Conservation (phyloP, 1,140 invertebrate genomes). For the Schmidtea mediterranea region DNA sequence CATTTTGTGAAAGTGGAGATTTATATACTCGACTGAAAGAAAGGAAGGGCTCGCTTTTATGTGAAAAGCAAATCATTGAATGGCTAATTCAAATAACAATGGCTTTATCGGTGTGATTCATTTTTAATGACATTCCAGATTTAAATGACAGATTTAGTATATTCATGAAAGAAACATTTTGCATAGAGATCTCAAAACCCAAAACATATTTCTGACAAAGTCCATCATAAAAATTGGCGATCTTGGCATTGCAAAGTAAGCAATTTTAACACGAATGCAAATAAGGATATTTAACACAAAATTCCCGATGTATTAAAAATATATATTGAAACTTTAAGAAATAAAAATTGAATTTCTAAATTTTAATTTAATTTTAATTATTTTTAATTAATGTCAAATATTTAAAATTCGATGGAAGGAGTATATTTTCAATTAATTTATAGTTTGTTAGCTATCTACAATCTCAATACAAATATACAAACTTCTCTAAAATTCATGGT, state of each 20-base stretch:
- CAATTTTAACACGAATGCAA: too few relatives aligned
- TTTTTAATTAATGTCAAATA: too few relatives aligned
- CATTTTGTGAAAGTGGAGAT: constrained; percentile 32
- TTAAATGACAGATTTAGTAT: constrained; percentile 21
- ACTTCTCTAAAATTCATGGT: too few relatives aligned
- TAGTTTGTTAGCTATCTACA: too few relatives aligned
- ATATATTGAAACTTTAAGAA: too few relatives aligned
- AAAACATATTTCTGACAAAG: constrained; percentile 32
- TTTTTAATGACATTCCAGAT: constrained; percentile 5
- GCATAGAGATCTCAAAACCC: constrained; percentile 31
- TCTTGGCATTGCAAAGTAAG: constrained; percentile 29
- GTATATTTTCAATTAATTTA: too few relatives aligned
- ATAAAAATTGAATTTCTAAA: too few relatives aligned
- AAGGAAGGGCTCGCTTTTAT: constrained; percentile 20
- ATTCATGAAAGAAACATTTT: constrained; percentile 31
- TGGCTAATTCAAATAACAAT: constrained; percentile 34
- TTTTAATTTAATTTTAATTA: too few relatives aligned
- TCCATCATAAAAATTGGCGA: constrained; percentile 31
- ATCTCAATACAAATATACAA: too few relatives aligned
- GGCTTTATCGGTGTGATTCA: constrained; percentile 25
- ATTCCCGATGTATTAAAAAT: too few relatives aligned
- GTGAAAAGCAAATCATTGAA: constrained; percentile 29
- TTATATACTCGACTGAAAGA: constrained; percentile 29
- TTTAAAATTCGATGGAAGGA: too few relatives aligned
- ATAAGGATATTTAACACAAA: too few relatives aligned